Base-by-base conservation (phyloP, 1,140 invertebrate genomes). In the Neoseiulus cucumeris region DNA sequence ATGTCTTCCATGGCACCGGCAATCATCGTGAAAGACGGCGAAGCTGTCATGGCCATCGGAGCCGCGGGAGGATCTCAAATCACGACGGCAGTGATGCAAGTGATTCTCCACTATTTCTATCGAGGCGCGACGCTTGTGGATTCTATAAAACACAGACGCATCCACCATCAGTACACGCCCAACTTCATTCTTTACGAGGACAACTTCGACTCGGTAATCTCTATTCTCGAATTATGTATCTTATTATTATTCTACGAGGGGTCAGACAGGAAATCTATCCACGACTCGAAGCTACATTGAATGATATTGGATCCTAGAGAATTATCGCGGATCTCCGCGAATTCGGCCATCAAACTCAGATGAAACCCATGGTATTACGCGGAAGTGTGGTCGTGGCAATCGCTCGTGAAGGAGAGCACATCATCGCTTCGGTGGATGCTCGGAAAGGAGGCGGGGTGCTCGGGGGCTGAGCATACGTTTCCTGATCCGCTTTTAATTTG, bases 81-180 rank as follows among this genome's bases (percentile, higher is more conserved):
- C 20, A 79, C 77, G 30, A 76, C 78, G 12, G 72, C 75, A 25
- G 74, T 75, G 7, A 76, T 79, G 28, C 75, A 71, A 66, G 74
- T 75, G 0, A 69, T 75, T 5, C 67, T 77, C 12, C 74, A 75
- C 30, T 68, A 70, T n/a, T 68, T 81, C 12, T 79, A 74, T 74
- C 71, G 80, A 39, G 73, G 72, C 17, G 68, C 74, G 29, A 71
- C 73, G 68, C 73, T 81, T 2, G 76, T 78, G 68, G 64, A 77
- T 64, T 75, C 79, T 0, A 75, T 80, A 20, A 77, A 80, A 70
- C 70, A 71, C 4, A 71, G 72, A 1, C 73, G 79, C 44, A 47
- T 81, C 7, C 80, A 81, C 70, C 78, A 81, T 67, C 80, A 81
- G 66, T 74, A 79, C 64, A 68, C 76, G n/a, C 80, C 80, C 17